Base-by-base conservation (phyloP, 2,797 vertebrate genomes). In the Zalophus californianus region DNA sequence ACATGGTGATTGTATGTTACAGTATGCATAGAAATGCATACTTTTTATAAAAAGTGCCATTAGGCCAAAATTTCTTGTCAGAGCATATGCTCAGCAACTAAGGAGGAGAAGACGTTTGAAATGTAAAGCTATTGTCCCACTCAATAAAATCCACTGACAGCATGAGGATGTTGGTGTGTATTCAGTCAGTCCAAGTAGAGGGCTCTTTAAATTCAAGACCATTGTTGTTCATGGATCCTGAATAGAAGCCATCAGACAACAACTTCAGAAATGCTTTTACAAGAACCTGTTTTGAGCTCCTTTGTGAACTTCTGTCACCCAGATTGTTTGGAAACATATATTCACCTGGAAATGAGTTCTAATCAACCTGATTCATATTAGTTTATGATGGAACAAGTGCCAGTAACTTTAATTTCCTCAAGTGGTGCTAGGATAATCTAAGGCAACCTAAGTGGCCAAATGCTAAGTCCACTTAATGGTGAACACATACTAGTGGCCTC, bases 291-390 rank as follows among this genome's bases (percentile, higher is more conserved):
- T 84, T 27, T 11, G n/a, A 86, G 16, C 18, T 90, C 56, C 32
- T 75, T 79, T 70, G 38, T 66, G 58, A 91, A 85, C 15, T 66
- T 86, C 27, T 86, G 32, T 93, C 60, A 78, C 41, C 29, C 12
- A 66, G 50, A 10, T 9, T 88, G 85, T 88, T 97, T 93, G 41
- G 93, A 91, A 91, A 95, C 44, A 44, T n/a, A 44, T n/a, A 62
- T 44, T 92, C 9, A 83, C 23, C 7, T 80, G 78, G 56, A 41
- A 85, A 73, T 88, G 73, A 78, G 48, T 94, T 68, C 35, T 3
- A 54, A 27, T 62, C 48, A 73, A 15, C 0, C 15, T 48, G 29
- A 64, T 92, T 94, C 38, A 62, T 54, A 18, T 73, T 60, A 93
- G 11, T 72, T 78, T 70, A 35, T 54, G 12, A 18, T 41, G n/a